Base-by-base conservation (phyloP, 2,797 vertebrate genomes). In the Aldrovandia affinis region DNA sequence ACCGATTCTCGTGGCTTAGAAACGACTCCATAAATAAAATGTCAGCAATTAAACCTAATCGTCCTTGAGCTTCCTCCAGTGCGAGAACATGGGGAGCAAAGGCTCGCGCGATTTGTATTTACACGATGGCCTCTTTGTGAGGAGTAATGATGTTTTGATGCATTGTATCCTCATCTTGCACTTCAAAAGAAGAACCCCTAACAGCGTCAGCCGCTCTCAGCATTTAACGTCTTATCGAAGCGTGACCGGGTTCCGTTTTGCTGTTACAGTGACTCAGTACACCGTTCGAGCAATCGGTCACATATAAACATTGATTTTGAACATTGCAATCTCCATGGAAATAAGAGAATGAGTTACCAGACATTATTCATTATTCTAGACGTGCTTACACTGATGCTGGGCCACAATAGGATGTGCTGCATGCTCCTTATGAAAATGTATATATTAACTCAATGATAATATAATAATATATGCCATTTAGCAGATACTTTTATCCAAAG, bases 31-130 rank as follows among this genome's bases (percentile, higher is more conserved):
- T 77, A 80, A 79, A 61, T 33, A 83, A 61, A 92, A 93, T 91
- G 92, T 91, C 90, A 89, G 84, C 54, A 83, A 86, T 86, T 83
- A 78, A 80, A 44, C 87, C 82, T 85, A 88, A 89, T 91, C 84
- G 88, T 86, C 88, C 81, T 70, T 77, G 89, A 89, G 88, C 79
- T 55, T 85, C 86, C 88, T 83, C 52, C 77, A 78, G 28, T 81
- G 80, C 20, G 15, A 28, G 80, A 65, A 70, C 10, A 30, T 14
- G 39, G 59, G 36, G 18, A 44, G 28, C 8, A 63, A 44, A 75
- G 10, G 36, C 14, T 10, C n/a, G 54, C 50, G 39, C 33, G 42
- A 36, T 30, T 39, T 79, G 36, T 25, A 18, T n/a, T 70, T 42
- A 20, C 63, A 36, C 1, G 30, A 78, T 44, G 42, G 12, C 20